These are phyloP conservation scores for Malaclemys terrapin DNA, from an alignment of 2,113 vertebrate genomes.

Conservation along the genomic window DNA sequence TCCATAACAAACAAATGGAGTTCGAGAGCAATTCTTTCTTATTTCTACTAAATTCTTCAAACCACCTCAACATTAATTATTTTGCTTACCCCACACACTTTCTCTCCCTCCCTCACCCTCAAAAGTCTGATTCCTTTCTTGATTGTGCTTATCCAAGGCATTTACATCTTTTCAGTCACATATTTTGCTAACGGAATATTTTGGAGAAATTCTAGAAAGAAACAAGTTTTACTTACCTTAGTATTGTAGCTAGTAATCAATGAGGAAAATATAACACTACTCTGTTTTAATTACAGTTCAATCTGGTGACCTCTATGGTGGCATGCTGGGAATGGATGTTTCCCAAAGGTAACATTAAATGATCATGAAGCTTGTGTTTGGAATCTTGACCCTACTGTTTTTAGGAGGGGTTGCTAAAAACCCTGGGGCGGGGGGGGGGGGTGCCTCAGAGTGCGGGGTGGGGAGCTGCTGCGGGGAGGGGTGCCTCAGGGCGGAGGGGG, in stretches of 20 bases:
- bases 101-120: background rate
- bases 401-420: background rate
- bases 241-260: no score
- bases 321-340: background rate
- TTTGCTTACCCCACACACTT: background rate
- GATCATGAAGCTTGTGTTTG: background rate
- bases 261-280: background rate
- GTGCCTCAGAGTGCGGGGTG: no score
- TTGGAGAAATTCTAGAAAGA: background rate
- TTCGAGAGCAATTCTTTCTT: background rate
- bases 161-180: background rate
- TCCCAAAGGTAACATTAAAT: background rate
- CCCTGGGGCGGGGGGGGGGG: no score
- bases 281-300: background rate
- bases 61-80: rapidly evolving
- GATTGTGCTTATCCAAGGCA: background rate
- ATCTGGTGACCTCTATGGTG: background rate
- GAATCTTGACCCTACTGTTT: background rate
- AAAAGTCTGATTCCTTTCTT: background rate
- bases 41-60: rapidly evolving
- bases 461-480: no score
- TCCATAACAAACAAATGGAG: background rate
- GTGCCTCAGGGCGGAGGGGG: no score
- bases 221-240: background rate
- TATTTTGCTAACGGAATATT: conserved; percentile 21